Conservation (phyloP, 2,888 invertebrate genomes). For the Eupithecia subfuscata region DNA sequence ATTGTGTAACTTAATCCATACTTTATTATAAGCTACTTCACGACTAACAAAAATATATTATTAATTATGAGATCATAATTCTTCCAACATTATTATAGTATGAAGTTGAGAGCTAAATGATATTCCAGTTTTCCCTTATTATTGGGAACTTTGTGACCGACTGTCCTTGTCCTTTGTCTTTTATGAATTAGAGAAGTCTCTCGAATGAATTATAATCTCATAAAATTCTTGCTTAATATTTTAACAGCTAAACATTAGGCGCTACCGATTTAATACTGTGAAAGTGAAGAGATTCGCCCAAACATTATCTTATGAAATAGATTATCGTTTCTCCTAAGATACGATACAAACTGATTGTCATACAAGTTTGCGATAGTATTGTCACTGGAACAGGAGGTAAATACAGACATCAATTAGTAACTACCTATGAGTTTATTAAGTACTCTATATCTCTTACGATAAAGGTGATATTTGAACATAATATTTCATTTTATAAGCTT, state of each 20-base stretch:
- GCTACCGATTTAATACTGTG: constrained; percentile 56
- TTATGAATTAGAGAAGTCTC: not conserved
- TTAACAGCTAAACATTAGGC: constrained; percentile 62
- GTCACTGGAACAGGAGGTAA: constrained; percentile 71
- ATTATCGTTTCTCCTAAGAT: constrained; percentile 2
- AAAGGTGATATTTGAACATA: constrained; percentile 49
- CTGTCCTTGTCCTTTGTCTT: not conserved
- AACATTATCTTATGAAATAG: constrained; percentile 16
- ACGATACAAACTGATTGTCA: constrained; percentile 31
- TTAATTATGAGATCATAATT: constrained; percentile 43
- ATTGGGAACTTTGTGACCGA: not conserved
- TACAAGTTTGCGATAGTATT: constrained; percentile 60
- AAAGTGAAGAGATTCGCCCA: constrained; percentile 12
- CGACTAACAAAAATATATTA: constrained; percentile 39
- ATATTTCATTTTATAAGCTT: constrained; percentile 53
- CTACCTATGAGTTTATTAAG: constrained; percentile 36
- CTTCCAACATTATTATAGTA: not conserved
- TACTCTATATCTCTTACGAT: constrained; percentile 25
- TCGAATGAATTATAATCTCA: constrained; percentile 32
- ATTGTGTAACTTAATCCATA: constrained; percentile 31
- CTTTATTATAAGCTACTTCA: constrained; percentile 50
- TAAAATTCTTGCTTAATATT: constrained; percentile 46
- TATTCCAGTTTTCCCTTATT: not conserved
- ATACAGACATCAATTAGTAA: constrained; percentile 39
- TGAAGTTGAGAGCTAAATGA: not conserved